A percentile compares a stretch with the other conserved stretches of the same genome.
Conservation (phyloP, 2,797 vertebrate genomes). For the Ataeniobius toweri region DNA sequence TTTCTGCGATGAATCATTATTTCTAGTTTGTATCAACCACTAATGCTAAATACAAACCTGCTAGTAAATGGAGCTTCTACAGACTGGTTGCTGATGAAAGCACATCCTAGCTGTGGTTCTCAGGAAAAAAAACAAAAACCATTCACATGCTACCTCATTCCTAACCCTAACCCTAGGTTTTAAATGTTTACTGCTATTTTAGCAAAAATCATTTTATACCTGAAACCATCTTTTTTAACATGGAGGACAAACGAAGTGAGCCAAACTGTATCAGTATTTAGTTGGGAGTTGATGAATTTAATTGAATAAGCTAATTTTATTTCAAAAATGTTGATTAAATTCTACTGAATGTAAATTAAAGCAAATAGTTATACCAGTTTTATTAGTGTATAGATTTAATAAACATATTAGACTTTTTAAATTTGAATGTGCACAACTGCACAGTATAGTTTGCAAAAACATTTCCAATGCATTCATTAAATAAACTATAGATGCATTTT, state of each 20-base stretch:
- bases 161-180: no score
- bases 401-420: background rate
- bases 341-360: background rate
- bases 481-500: background rate
- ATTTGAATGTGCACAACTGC: background rate
- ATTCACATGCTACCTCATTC: no score
- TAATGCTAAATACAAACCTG: background rate
- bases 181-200: no score
- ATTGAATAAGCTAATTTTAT: background rate
- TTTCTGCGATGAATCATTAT: no score
- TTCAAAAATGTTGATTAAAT: background rate
- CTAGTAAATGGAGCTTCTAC: background rate
- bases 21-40: no score
- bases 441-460: no score
- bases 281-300: background rate
- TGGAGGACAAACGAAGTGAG: background rate
- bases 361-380: background rate
- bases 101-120: no score
- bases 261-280: background rate
- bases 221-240: background rate
- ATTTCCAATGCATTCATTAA: background rate
- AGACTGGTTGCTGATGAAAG: background rate
- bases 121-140: no score
- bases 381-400: background rate
- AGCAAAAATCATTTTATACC: background rate